These are phyloP conservation scores for Perca schrenkii DNA, from an alignment of 2,113 vertebrate genomes.

Conservation along the genomic window DNA sequence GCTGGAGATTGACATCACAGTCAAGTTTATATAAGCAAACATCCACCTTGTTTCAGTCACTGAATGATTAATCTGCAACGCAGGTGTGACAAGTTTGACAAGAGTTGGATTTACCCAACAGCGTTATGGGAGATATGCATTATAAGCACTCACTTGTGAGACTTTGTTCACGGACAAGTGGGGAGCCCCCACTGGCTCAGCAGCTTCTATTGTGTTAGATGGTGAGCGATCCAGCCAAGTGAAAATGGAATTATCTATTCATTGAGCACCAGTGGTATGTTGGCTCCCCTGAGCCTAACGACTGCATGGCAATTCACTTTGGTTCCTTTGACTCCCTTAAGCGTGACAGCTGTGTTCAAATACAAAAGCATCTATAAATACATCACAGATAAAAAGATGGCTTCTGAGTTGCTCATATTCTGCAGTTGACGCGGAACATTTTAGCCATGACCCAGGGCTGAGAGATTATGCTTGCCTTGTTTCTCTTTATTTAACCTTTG, in stretches of 20 bases:
- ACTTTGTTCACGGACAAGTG: background rate
- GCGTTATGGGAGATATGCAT: background rate
- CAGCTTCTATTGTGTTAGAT: conserved; percentile 19
- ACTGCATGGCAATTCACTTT: conserved; percentile 46
- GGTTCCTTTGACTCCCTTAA: conserved; percentile 26
- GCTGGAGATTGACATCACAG: background rate
- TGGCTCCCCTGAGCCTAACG: conserved; percentile 24
- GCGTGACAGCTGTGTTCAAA: conserved; percentile 51
- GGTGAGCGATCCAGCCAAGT: background rate
- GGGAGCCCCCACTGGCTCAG: background rate
- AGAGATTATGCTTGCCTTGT: background rate
- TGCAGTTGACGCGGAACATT: background rate
- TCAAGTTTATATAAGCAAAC: background rate
- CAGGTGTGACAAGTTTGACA: background rate
- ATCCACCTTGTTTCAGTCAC: background rate
- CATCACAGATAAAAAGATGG: conserved; percentile 8
- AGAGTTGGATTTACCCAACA: background rate
- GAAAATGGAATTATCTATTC: conserved; percentile 57
- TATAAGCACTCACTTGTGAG: background rate
- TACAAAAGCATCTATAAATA: conserved; percentile 39
- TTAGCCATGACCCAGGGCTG: background rate
- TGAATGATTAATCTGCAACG: background rate
- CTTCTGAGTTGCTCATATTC: background rate
- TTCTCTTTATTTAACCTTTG: conserved; percentile 19
- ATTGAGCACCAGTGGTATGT: conserved; percentile 18